phyloP scores from a whole-genome alignment of 2,888 invertebrate genomes.

The Neria commutata region DNA sequence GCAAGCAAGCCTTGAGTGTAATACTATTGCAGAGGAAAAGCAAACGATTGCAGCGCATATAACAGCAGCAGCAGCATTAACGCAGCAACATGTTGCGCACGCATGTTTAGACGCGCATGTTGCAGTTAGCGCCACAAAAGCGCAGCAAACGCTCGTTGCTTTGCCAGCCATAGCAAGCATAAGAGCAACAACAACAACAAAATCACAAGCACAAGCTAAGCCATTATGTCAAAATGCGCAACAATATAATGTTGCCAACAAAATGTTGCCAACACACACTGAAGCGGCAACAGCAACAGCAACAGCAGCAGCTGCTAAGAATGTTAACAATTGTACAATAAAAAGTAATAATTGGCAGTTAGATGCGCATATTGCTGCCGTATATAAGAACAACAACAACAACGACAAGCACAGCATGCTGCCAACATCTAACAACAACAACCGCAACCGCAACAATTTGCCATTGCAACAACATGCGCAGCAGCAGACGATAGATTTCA shows the following conservation, averaged over 20 bases:
- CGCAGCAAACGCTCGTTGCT: background rate
- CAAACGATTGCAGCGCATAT: background rate
- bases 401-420: too few relatives aligned
- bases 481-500: conserved; percentile 55
- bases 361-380: too few relatives aligned
- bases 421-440: background rate
- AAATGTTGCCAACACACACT: conserved; percentile 12
- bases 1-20: background rate
- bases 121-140: background rate
- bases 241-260: background rate
- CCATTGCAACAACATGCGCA: conserved; percentile 27
- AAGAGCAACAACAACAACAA: conserved; percentile 21
- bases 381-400: too few relatives aligned
- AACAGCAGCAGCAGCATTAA: conserved; percentile 18
- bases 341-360: too few relatives aligned
- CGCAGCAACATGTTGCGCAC: conserved; percentile 4
- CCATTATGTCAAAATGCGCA: background rate
- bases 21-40: conserved; percentile 24
- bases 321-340: background rate
- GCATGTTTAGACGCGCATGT: background rate
- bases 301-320: background rate
- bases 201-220: background rate
- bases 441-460: conserved; percentile 31
- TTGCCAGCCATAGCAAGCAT: conserved; percentile 19
- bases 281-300: background rate